Percentiles rank a stretch among this genome's conserved stretches.
phyloP scores from a whole-genome alignment of 2,113 vertebrate species.

The Anolis sagrei region DNA sequence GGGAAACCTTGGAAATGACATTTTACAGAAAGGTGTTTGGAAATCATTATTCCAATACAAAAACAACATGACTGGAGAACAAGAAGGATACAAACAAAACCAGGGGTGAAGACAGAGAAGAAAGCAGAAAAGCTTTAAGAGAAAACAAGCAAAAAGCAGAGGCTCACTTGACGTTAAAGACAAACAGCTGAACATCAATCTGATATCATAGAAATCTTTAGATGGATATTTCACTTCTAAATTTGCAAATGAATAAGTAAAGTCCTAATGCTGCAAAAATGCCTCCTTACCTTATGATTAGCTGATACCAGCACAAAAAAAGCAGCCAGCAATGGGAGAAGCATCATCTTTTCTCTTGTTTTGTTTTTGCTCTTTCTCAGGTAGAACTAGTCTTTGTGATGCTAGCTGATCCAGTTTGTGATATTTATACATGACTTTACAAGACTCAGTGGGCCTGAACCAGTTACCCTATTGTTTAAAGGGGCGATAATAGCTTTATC shows the following conservation, averaged over 20 bases:
- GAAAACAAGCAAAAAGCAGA: too few species aligned
- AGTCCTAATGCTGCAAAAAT: background rate
- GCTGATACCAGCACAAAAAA: background rate
- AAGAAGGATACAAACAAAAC: background rate
- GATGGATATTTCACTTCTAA: background rate
- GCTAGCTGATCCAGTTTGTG: too few species aligned
- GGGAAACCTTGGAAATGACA: too few species aligned
- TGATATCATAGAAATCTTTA: background rate
- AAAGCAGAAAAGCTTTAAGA: background rate
- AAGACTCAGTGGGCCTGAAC: background rate
- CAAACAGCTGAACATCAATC: background rate
- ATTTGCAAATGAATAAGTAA: background rate
- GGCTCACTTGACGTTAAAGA: too few species aligned
- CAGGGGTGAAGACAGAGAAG: background rate
- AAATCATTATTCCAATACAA: too few species aligned
- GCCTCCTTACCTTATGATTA: background rate
- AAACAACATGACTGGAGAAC: too few species aligned
- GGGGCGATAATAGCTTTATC: background rate
- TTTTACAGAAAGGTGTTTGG: too few species aligned
- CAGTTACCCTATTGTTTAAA: background rate
- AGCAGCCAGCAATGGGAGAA: background rate
- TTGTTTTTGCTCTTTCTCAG: background rate
- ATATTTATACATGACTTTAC: conserved; percentile 2
- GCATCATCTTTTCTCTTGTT: background rate
- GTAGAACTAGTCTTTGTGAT: background rate